phyloP scores from a whole-genome alignment of 2,113 vertebrate species.

The Nasalis larvatus region DNA sequence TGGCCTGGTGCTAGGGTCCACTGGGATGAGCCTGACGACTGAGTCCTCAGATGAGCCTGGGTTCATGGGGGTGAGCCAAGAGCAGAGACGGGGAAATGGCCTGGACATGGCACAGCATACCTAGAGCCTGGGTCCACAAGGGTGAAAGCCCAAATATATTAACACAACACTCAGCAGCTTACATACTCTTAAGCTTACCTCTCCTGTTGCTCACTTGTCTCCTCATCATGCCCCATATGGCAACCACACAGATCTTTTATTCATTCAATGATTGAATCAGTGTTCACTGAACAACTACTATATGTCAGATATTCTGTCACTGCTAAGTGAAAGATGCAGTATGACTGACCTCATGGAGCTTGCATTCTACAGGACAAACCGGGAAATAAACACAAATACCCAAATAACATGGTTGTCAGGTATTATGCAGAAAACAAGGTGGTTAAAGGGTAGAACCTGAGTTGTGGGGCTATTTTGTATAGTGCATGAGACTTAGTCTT shows the following conservation, averaged over 20 bases:
- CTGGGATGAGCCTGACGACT: background rate
- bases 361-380: background rate
- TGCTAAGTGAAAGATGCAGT: background rate
- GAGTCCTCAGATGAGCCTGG: background rate
- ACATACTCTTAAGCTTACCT: background rate
- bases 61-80: background rate
- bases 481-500: background rate
- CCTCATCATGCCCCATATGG: no score
- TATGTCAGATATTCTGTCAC: background rate
- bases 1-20: background rate
- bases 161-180: background rate
- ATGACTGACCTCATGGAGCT: background rate
- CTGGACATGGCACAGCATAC: background rate
- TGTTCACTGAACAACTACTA: background rate
- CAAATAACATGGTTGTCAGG: fast-evolving
- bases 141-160: background rate
- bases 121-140: background rate
- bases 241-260: background rate
- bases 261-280: background rate
- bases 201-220: background rate
- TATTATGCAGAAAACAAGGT: background rate
- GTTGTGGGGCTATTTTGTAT: background rate
- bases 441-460: background rate
- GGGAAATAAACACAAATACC: background rate
- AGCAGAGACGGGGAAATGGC: background rate